These are phyloP conservation scores for Ceryle rudis DNA, from an alignment of 2,797 vertebrate species.

Conservation along the genomic window DNA sequence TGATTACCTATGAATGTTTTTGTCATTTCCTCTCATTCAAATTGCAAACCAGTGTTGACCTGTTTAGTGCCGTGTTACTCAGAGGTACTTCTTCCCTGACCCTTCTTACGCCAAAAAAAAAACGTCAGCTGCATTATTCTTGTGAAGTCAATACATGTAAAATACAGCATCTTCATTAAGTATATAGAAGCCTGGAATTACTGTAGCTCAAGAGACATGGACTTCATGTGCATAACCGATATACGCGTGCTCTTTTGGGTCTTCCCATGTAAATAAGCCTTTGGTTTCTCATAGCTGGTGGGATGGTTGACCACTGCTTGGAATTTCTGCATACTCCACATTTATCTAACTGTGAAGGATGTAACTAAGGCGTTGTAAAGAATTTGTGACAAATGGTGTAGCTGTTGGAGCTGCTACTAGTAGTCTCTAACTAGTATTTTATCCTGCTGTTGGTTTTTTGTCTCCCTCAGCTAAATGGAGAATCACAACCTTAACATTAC, in stretches of 20 bases:
- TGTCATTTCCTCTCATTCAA: neutral
- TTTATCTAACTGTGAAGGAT: neutral
- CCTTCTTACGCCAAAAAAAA: neutral
- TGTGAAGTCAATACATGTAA: neutral
- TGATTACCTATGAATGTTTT: neutral
- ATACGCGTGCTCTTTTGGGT: neutral
- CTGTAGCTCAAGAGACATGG: neutral
- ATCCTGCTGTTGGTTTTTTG: conserved; percentile 22
- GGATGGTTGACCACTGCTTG: neutral
- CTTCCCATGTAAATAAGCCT: neutral
- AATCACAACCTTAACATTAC: conserved; percentile 64
- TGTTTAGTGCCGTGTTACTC: neutral
- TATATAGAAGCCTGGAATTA: neutral
- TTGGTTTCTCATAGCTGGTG: neutral
- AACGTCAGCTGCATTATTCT: neutral
- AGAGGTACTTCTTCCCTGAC: neutral
- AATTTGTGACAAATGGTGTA: neutral
- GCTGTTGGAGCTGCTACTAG: neutral
- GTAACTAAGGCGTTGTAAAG: neutral
- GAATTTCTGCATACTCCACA: neutral
- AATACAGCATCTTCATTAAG: neutral
- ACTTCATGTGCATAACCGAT: neutral
- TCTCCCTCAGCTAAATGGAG: neutral
- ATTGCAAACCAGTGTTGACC: neutral
- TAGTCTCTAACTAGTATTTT: conserved; percentile 10